These are phyloP conservation scores for Gallinago solitaria DNA, from an alignment of 2,797 vertebrate genomes.

Conservation along the genomic window DNA sequence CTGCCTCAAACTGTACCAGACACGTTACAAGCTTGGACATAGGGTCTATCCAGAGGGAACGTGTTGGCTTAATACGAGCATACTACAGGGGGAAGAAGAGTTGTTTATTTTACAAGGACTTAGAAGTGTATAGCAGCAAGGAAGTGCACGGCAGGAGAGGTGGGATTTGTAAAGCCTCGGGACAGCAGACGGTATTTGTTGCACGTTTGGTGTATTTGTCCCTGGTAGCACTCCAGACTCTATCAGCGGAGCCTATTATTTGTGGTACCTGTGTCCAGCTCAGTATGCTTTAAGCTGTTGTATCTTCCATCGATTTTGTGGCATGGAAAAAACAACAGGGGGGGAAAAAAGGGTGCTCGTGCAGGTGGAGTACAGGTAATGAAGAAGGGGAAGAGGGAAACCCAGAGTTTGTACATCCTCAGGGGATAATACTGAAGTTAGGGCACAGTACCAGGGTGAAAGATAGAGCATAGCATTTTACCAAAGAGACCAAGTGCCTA, in stretches of 20 bases:
- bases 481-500: background rate
- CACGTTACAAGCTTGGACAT: rapidly evolving
- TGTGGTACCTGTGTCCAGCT: background rate
- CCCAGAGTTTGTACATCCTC: background rate
- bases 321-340: background rate
- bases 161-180: background rate
- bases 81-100: background rate
- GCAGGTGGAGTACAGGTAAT: background rate
- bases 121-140: background rate
- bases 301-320: background rate
- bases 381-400: background rate
- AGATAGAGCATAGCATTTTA: background rate
- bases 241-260: background rate
- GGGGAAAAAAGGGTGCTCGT: background rate
- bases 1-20: background rate
- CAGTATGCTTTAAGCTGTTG: background rate
- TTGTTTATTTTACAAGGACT: background rate
- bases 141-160: background rate
- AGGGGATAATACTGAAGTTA: background rate
- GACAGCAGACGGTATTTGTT: background rate
- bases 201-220: background rate
- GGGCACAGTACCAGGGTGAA: background rate
- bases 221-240: background rate
- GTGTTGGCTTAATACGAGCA: background rate
- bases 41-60: background rate